Base-by-base conservation (phyloP, 2,888 invertebrate species). In the Siphlonurus alternatus region DNA sequence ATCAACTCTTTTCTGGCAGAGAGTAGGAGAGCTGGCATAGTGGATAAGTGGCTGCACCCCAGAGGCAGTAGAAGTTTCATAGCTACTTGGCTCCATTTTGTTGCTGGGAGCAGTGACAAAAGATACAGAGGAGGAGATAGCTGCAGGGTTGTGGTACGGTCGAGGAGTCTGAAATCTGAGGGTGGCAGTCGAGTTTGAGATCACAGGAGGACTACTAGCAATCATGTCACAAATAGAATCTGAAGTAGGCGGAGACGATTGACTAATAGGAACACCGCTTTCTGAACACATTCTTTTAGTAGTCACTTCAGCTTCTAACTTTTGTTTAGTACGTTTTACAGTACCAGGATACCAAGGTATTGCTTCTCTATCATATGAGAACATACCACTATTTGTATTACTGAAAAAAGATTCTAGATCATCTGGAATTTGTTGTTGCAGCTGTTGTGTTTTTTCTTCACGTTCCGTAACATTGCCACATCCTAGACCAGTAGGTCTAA, bases 341-440 rank as follows among this genome's bases (percentile, higher is more conserved):
- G 85, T 86, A 2, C 88, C 86, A 1, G 82, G 80, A 73, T 81
- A 79, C 82, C 84, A 83, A 51, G 84, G 83, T 69, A 83, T 81
- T 66, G 83, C 82, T 69, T 83, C 82, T 67, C 79, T 80, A 67
- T 80, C 78, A 69, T 81, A 83, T 1, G 80, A 78, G 66, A 80
- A 81, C 64, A 79, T 72, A n/a, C 79, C 79, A 67, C 78, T 76
- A 25, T 23, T 63, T n/a, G 54, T 63, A 38, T 38, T 38, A 38
- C 38, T 38, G 15, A 38, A 38, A 23, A 77, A 74, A 59, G 76
- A 73, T 1, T 74, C 67, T 1, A 71, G 65, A 65, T 74, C 72
- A 56, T 61, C 65, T 56, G 20, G 51, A 25, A 38, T 23, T 65
- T 65, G 20, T 65, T 65, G 25, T 53, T 64, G 3, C 61, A 60